Percentiles rank a stretch among this genome's conserved stretches.
Conservation (phyloP, 2,888 invertebrate genomes). For the Peribatodes rhomboidaria region DNA sequence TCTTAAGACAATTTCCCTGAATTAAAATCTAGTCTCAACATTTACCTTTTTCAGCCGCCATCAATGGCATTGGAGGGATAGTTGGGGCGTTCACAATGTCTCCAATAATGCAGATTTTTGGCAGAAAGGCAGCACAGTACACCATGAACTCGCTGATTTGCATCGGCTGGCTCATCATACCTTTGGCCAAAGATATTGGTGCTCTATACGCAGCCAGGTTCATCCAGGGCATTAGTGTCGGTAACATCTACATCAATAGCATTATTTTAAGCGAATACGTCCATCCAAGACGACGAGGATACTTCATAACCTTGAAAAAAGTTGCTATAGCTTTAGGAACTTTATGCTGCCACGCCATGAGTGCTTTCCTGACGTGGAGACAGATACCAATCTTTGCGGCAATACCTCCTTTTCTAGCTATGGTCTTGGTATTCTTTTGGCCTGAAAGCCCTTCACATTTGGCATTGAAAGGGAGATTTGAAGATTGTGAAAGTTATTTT, state of each 20-base stretch:
- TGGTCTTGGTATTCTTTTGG: slow-evolving; percentile 56
- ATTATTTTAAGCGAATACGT: slow-evolving; percentile 59
- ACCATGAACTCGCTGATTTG: slow-evolving; percentile 41
- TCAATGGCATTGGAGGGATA: slow-evolving; percentile 56
- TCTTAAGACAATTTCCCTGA: not conserved
- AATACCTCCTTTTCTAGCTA: slow-evolving; percentile 38
- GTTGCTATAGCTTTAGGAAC: slow-evolving; percentile 49
- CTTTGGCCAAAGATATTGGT: slow-evolving; percentile 50
- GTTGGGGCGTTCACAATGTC: slow-evolving; percentile 56
- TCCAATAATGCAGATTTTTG: slow-evolving; percentile 55
- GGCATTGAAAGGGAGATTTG: slow-evolving; percentile 59
- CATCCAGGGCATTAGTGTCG: slow-evolving; percentile 56
- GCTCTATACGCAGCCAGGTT: slow-evolving; percentile 53
- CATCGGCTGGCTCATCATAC: slow-evolving; percentile 57
- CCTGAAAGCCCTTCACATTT: slow-evolving; percentile 62
- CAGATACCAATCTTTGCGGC: slow-evolving; percentile 52
- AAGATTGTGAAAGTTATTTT: slow-evolving; percentile 57
- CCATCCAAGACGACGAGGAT: slow-evolving; percentile 57
- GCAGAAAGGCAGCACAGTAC: slow-evolving; percentile 53
- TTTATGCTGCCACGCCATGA: slow-evolving; percentile 56
- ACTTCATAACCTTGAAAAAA: slow-evolving; percentile 58
- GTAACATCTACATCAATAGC: slow-evolving; percentile 53
- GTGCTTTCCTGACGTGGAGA: slow-evolving; percentile 57
- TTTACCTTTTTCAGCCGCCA: slow-evolving; percentile 51
- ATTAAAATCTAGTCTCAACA: not conserved